A percentile compares a stretch with the other conserved stretches of the same genome.
phyloP scores from a whole-genome alignment of 2,113 vertebrate genomes.

The Orthonyx spaldingii region DNA sequence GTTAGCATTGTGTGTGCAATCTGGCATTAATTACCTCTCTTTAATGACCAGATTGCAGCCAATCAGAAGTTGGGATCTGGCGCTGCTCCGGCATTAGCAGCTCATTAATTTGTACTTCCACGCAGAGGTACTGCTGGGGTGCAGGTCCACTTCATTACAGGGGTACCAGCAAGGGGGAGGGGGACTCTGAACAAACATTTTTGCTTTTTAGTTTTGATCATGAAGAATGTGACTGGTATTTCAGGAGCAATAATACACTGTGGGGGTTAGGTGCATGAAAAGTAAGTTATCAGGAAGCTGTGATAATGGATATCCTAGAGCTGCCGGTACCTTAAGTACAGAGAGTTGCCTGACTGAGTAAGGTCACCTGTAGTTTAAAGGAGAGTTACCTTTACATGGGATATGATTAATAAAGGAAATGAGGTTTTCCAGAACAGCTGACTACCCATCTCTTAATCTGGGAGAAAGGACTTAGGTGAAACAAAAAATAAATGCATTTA shows the following conservation, averaged over 20 bases:
- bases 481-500: not conserved
- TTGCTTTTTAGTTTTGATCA: not conserved
- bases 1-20: conserved; percentile 52
- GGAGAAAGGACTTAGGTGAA: not conserved
- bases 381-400: not conserved
- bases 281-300: not conserved
- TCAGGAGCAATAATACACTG: not conserved
- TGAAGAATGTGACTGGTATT: not conserved
- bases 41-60: conserved; percentile 44
- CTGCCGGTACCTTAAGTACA: not conserved
- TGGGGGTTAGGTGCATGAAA: not conserved
- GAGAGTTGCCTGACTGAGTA: not conserved
- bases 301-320: not conserved
- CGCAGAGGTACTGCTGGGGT: not conserved
- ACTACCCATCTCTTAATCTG: not conserved
- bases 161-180: not conserved
- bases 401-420: not conserved
- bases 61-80: conserved; percentile 20
- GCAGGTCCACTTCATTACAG: not conserved
- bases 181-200: not conserved
- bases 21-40: conserved; percentile 64
- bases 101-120: conserved; percentile 19
- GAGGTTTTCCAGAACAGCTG: not conserved
- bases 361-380: not conserved
- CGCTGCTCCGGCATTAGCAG: conserved; percentile 8